Conservation (phyloP, 2,888 invertebrate genomes). For the Acanthoscelides obtectus region DNA sequence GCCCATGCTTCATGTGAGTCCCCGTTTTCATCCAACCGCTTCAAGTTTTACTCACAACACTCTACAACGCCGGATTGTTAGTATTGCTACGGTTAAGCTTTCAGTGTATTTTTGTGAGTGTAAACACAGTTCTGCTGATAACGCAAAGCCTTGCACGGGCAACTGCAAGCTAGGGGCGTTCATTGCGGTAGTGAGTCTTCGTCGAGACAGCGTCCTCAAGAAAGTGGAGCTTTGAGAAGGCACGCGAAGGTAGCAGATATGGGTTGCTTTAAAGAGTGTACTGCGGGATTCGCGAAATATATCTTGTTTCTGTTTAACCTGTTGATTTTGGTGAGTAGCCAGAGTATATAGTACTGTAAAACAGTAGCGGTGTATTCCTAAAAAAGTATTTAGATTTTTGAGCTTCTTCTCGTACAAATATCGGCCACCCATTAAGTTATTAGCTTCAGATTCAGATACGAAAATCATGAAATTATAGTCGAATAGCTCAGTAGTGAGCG, state of each 20-base stretch:
- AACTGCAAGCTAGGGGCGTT: background rate
- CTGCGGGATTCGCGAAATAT: conserved; percentile 18
- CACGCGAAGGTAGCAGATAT: conserved; percentile 5
- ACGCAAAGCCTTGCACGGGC: background rate
- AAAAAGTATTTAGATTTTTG: too few relatives aligned
- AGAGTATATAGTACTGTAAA: too few relatives aligned
- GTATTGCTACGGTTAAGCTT: background rate
- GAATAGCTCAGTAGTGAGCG: too few relatives aligned
- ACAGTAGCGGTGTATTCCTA: too few relatives aligned
- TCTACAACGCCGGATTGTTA: background rate
- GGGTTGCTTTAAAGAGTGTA: conserved; percentile 16
- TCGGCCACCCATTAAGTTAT: too few relatives aligned
- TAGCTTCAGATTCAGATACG: too few relatives aligned
- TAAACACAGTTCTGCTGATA: background rate
- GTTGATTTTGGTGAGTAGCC: conserved; percentile 24
- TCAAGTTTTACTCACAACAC: background rate
- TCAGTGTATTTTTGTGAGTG: background rate
- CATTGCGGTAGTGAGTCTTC: background rate
- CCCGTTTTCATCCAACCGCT: background rate
- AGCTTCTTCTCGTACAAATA: too few relatives aligned
- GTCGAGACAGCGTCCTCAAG: background rate
- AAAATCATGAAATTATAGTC: too few relatives aligned
- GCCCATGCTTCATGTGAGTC: background rate
- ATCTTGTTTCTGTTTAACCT: conserved; percentile 22
- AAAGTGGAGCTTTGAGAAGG: background rate